Percentiles rank a stretch among this genome's conserved stretches.
phyloP scores from a whole-genome alignment of 2,113 vertebrate genomes.

The Bagarius yarrelli region DNA sequence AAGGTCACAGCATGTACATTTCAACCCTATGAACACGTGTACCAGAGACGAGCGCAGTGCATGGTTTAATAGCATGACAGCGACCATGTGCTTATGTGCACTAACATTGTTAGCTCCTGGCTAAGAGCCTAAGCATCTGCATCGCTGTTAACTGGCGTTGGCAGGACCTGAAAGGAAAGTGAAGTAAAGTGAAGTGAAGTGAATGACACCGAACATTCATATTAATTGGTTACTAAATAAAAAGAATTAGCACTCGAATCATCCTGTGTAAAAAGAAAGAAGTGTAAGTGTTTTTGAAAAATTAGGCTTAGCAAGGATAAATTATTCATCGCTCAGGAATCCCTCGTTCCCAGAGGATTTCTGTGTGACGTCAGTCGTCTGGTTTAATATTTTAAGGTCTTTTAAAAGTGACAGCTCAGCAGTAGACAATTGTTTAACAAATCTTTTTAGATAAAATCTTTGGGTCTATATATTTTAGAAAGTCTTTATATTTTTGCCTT shows the following conservation, averaged over 20 bases:
- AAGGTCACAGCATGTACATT: neutral
- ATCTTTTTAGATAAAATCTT: neutral
- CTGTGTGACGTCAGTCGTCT: neutral
- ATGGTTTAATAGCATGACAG: conserved; percentile 12
- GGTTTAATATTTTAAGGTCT: conserved; percentile 9
- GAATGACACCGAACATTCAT: neutral
- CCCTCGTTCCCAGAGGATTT: neutral
- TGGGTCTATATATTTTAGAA: too few relatives aligned
- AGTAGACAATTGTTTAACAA: conserved; percentile 35
- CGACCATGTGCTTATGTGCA: neutral
- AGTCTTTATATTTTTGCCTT: too few relatives aligned
- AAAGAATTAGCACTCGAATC: neutral
- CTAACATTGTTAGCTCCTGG: conserved; percentile 73
- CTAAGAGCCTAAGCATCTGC: conserved; percentile 70
- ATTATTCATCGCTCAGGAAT: neutral
- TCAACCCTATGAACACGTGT: neutral
- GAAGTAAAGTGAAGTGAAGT: conserved; percentile 28
- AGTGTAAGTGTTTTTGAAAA: neutral
- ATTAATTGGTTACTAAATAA: neutral
- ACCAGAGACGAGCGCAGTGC: neutral
- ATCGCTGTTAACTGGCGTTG: conserved; percentile 70
- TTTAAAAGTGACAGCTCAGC: conserved; percentile 38
- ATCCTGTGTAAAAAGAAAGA: neutral
- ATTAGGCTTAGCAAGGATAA: neutral
- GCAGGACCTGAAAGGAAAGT: conserved; percentile 62